Evolutionary conservation across 2,888 invertebrate genomes (phyloP), one percentile per base, ranked within the genome.

Genomic region (Drosophila kuntzei): DNA sequence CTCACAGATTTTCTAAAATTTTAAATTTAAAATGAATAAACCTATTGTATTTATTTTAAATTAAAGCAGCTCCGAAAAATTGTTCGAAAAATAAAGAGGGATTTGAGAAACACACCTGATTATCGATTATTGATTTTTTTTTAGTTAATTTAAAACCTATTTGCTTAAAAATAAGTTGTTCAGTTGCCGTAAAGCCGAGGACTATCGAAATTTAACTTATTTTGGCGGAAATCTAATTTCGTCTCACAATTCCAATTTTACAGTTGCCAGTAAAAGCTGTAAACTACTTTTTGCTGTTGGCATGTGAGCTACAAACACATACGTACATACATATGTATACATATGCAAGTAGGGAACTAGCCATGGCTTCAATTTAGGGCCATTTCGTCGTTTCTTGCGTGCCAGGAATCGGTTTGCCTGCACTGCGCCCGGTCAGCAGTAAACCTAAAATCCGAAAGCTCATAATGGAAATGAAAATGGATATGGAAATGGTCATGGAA

Each of bases 341-440:
- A 27, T 58, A 27, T 36, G n/a, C 29, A 8, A 44, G 32, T 55
- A 37, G 55, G 29, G 16, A 18, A 25, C 22, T 7, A 37, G 51
- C 25, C 36, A 55, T 61, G 65, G 25, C 58, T 62, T 50, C 27
- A 37, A 59, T 76, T 76, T 50, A 43, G 22, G 36, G 34, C 32
- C 64, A 71, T 53, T 67, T 63, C 20, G 47, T 36, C 53, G 49
- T 46, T 20, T 29, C 44, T 71, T 72, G 71, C 76, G 76, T 76
- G 75, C 20, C 46, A 49, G 60, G 29, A 57, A 68, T 54, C 63
- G 39, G 53, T 68, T 76, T 58, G 20, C 44, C 57, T 54, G 76
- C 63, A 71, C 43, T 76, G 61, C 59, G 39, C 44, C 66, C 46
- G 55, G 43, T 16, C 50, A 36, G 54, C 51, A 47, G 44, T 73